A percentile compares a stretch with the other conserved stretches of the same genome.
These are phyloP conservation scores for Myrmecobius fasciatus DNA, from an alignment of 2,113 vertebrate species.

Conservation along the genomic window DNA sequence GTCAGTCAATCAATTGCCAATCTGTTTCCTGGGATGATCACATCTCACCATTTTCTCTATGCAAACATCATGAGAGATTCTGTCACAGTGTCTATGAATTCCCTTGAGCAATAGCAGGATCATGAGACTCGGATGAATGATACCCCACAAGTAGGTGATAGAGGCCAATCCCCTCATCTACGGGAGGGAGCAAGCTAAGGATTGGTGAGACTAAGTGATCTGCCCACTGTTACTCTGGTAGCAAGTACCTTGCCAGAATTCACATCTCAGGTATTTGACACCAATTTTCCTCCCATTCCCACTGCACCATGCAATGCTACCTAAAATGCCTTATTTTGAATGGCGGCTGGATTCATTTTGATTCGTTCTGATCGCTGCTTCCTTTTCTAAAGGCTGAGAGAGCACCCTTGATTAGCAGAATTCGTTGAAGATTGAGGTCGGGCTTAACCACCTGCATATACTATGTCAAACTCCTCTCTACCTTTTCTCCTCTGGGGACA, in stretches of 20 bases:
- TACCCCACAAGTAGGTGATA: neutral
- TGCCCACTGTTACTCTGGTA: neutral
- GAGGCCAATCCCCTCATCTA: neutral
- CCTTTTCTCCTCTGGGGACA: neutral
- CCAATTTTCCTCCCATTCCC: neutral
- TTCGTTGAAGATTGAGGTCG: neutral
- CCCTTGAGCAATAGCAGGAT: neutral
- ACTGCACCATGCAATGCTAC: neutral
- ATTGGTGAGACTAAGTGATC: neutral
- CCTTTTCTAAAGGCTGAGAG: neutral
- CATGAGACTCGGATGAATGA: neutral
- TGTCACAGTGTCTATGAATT: neutral
- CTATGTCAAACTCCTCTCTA: neutral
- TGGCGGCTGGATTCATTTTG: neutral
- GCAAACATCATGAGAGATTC: neutral
- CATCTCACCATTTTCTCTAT: neutral
- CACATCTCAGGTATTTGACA: neutral
- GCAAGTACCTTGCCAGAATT: neutral
- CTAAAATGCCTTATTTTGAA: neutral
- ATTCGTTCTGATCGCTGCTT: neutral
- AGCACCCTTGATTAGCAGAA: neutral
- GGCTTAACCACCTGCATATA: neutral
- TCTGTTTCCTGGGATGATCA: neutral
- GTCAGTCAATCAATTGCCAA: neutral
- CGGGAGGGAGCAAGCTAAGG: too few relatives aligned